Base-by-base conservation (phyloP, 2,113 vertebrate species). In the Chauna torquata region DNA sequence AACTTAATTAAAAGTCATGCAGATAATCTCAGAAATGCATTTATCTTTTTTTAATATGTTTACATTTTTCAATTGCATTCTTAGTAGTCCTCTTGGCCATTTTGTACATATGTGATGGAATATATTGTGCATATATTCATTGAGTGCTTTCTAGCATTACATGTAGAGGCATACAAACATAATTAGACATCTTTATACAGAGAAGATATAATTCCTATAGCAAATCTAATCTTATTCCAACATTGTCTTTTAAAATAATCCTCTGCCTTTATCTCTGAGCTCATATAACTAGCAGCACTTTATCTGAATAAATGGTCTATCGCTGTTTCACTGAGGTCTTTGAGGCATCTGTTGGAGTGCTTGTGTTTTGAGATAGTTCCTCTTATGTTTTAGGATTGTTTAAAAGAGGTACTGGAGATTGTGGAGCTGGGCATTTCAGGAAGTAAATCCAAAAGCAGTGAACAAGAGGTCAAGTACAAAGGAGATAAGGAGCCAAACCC, bases 401-500 rank as follows among this genome's bases (percentile, higher is more conserved):
- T 99, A 92, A 99, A 99, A 59, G 99, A 99, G 96, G 99, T 99
- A 38, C 96, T 99, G 95, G 99, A 99, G 96, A 99, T 99, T 86
- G 99, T 99, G 92, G 99, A 99, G 97, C 96, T 99, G 85, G 99
- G 99, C 64, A 99, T 99, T 94, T 99, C 99, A 1, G 99, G 99
- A 90, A 99, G 99, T 96, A 99, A 99, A 94, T 99, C 99, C 66
- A 98, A 98, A 92, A 98, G 92, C 59, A 98, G 98, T 55, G 99
- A 99, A 40, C 99, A 99, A 96, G 99, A 99, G 70, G 98, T 99
- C 84, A 98, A 99, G 40, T 99, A 99, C 96, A 99, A 99, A 98
- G 99, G 98, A 57, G 99, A 99, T 91, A 99, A 99, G 94, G 99
- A 99, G 81, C 99, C 98, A 96, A 99, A 99, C 94, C 99, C 99